Evolutionary conservation across 2,888 invertebrate species (phyloP), one percentile per base, ranked within the genome.

Genomic region (Volucella inanis): DNA sequence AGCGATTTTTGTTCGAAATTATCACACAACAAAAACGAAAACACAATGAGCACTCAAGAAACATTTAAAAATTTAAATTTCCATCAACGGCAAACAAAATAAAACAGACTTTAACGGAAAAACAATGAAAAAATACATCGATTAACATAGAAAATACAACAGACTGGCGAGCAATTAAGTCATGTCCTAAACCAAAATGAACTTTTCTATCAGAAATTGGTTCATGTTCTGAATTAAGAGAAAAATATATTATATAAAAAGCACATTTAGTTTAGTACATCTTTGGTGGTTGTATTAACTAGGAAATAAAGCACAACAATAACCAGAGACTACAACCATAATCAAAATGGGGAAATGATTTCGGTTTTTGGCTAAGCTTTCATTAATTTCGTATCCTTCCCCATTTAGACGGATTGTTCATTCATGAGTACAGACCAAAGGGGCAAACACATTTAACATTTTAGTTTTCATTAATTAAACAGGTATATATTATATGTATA

Each of bases 81-180:
- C 31, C 31, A 31, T 31, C 14, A n/a, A 52, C 50, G 50, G 9
- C 12, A 54, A 62, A 55, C 41, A 49, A 82, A 43, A 57, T 22
- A 52, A 43, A 55, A 82, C 71, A 67, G 47, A 57, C 57, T 45
- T 62, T 18, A 79, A 74, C 61, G 68, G 18, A 12, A 15, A 79
- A 70, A 47, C 62, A 64, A 11, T 43, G 15, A 64, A 72, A 79
- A 57, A 72, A 45, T 61, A 84, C 74, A 80, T 80, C 70, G 75
- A 84, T 71, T 41, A 76, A 84, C 80, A 80, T 84, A 62, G 75
- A 82, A 77, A 71, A 43, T 74, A 83, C 47, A 79, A 83, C 67
- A 74, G 72, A 68, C 68, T 75, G 70, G 59, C 84, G 74, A 84
- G 80, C 79, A 80, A 67, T 55, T 55, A 49, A 68, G 80, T 64